Evolutionary conservation across 23 tunicate species (phyloP), one percentile per base, ranked within the genome.

Genomic region (Phallusia fumigata): DNA sequence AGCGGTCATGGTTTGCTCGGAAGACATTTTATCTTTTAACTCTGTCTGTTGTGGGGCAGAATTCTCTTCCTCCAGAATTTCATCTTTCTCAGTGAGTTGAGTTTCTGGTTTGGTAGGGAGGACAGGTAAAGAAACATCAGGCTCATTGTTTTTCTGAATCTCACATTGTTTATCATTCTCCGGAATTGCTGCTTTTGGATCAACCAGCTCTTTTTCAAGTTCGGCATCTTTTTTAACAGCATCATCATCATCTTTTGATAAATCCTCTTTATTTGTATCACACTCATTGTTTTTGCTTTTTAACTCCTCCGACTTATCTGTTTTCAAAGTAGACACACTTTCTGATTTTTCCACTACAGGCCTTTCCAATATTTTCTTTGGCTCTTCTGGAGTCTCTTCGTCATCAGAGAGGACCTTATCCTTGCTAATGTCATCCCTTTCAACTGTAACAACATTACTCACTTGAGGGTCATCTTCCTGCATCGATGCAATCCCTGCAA

Each of bases 381-480:
- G 6, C 53, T 34, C 82, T 36, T 50, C 64, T 0, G 32, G 3
- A 40, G 24, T 36, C 65, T 32, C 82, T 11, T 45, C 5, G 2
- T 78, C 73, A 58, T 58, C 69, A 11, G 3, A 5, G 69, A 24
- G 28, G 28, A 24, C 26, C 16, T 58, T 58, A 1, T 58, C 69
- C 28, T 58, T 58, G 5, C 15, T 24, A 8, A 21, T 1, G 3
- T 58, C 69, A 11, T 40, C 86, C 73, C 75, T 83, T 3, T 53
- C 86, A 30, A 83, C 79, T 11, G 36, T 36, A 10, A 83, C 86
- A 21, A 83, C 79, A 74, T 83, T 83, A 8, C 76, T 69, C 30
- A 83, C 86, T n/a, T 52, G 53, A 31, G 35, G 65, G 21, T 79
- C 87, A 33, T 75, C 76, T 16, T 83, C 92, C 58, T 50, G 40